Evolutionary conservation across 2,797 vertebrate species (phyloP).

Genomic region (Limnodromus scolopaceus): DNA sequence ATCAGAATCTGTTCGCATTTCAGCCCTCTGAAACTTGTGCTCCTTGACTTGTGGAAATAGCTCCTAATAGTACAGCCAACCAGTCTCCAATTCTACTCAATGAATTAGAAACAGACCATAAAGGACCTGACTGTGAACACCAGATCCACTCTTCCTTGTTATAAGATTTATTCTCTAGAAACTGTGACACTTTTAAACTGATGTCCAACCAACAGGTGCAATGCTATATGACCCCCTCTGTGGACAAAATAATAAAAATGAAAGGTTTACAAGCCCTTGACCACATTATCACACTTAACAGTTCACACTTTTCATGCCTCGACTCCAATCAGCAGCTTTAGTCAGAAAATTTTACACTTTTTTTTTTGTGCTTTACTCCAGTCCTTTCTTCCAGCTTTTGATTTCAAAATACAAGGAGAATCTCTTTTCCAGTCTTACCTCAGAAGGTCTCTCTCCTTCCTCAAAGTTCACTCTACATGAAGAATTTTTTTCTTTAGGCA

Average conservation of each 20-base stretch:
- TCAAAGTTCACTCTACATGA: background rate
- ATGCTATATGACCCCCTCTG: background rate
- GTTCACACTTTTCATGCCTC: background rate
- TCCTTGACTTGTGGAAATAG: background rate
- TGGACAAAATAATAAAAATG: background rate
- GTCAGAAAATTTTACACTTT: background rate
- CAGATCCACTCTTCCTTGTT: background rate
- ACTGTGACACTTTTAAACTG: background rate
- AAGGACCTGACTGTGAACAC: background rate
- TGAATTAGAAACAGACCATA: accelerated
- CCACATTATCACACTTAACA: background rate
- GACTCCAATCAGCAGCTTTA: background rate
- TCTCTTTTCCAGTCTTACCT: background rate
- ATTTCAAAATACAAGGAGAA: background rate
- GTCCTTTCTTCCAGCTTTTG: background rate
- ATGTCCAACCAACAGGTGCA: background rate
- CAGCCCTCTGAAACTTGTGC: background rate
- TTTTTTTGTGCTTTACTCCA: background rate
- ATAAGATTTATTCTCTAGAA: background rate
- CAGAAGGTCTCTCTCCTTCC: background rate
- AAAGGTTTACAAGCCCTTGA: background rate
- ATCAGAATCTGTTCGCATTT: too few species aligned
- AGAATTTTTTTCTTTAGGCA: background rate
- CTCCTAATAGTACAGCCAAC: background rate
- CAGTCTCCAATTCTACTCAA: too few species aligned